These are phyloP conservation scores for Odontothrips loti DNA, from an alignment of 2,888 invertebrate genomes.

Conservation along the genomic window DNA sequence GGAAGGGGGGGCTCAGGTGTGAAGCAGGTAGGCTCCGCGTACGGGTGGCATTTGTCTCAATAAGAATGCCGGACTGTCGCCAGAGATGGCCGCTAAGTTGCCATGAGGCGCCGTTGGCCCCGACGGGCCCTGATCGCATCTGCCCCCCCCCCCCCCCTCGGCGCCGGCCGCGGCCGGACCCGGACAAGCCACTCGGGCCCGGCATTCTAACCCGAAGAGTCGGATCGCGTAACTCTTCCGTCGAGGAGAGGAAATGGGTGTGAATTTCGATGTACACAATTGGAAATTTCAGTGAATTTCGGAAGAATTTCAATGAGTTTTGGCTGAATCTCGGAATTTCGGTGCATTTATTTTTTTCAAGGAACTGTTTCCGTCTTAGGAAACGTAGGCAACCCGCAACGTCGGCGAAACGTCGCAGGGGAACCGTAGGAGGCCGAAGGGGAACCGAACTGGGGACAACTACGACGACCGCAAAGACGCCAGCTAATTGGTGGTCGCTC, in stretches of 20 bases:
- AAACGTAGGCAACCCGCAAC: no score
- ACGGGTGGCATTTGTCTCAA: slow-evolving; percentile 22
- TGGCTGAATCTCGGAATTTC: no score
- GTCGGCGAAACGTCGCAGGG: not conserved
- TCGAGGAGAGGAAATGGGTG: no score
- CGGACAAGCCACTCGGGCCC: no score
- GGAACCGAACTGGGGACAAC: no score
- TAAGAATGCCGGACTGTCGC: not conserved
- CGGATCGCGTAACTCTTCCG: not conserved
- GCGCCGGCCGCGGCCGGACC: not conserved
- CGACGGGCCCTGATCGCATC: not conserved
- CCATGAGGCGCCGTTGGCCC: not conserved
- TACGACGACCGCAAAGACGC: not conserved
- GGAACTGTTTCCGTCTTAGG: no score
- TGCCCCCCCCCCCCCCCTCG: not conserved
- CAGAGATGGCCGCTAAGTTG: not conserved
- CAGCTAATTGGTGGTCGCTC: slow-evolving; percentile 22
- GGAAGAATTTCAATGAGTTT: no score
- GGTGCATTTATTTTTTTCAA: no score
- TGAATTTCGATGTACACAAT: no score
- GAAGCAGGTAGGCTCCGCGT: slow-evolving; percentile 9
- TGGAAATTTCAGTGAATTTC: no score
- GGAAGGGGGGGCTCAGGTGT: not conserved
- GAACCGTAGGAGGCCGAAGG: no score
- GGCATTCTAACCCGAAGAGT: not conserved